Percentiles rank a stretch among this genome's conserved stretches.
phyloP scores from a whole-genome alignment of 2,888 invertebrate genomes.

The Isoperla grammatica region DNA sequence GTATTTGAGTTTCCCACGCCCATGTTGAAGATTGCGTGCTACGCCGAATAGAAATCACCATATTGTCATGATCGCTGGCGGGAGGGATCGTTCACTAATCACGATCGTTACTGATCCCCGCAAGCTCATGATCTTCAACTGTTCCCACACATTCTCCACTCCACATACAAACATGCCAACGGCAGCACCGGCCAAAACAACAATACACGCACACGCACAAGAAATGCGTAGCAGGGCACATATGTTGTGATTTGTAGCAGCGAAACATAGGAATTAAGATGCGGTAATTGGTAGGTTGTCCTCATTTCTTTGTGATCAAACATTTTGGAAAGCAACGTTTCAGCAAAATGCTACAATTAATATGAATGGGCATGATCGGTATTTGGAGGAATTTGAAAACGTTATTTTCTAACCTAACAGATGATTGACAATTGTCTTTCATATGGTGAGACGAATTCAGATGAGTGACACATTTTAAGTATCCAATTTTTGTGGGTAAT shows the following conservation, averaged over 20 bases:
- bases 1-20: slow-evolving; percentile 4
- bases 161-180: slow-evolving; percentile 3
- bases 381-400: too few species aligned
- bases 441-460: too few species aligned
- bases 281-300: too few species aligned
- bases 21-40: slow-evolving; percentile 5
- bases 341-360: too few species aligned
- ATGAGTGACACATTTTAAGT: too few species aligned
- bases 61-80: slow-evolving; percentile 15
- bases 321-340: too few species aligned
- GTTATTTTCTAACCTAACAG: too few species aligned
- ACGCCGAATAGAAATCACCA: slow-evolving; percentile 9
- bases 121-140: slow-evolving; percentile 1
- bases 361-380: too few species aligned
- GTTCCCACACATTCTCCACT: slow-evolving; percentile 13
- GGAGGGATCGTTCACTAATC: slow-evolving; percentile 12
- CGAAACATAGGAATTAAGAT: background rate
- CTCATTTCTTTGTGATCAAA: too few species aligned
- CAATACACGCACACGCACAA: slow-evolving; percentile 1
- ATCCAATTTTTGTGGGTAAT: too few species aligned
- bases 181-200: too few species aligned
- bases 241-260: background rate
- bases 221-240: background rate
- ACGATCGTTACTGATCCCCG: slow-evolving; percentile 16
- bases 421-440: too few species aligned